phyloP scores from a whole-genome alignment of 2,113 vertebrate genomes.

The Aptenodytes forsteri region DNA sequence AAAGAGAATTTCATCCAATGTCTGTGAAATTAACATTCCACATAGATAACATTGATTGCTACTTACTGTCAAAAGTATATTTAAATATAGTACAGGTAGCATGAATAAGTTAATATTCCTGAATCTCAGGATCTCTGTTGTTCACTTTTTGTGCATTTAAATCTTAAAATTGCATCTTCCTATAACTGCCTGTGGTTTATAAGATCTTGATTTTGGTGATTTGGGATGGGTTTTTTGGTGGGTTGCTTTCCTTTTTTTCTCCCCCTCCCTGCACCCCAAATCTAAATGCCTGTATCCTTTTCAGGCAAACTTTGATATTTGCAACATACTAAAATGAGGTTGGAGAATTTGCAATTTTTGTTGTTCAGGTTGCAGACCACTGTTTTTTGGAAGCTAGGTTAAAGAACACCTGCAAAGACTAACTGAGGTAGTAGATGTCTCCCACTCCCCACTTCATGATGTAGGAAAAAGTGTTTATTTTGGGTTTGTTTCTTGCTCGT shows the following conservation, averaged over 20 bases:
- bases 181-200: neutral
- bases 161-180: neutral
- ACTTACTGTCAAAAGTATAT: neutral
- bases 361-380: neutral
- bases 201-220: neutral
- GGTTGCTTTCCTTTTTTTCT: neutral
- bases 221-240: neutral
- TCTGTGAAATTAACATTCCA: neutral
- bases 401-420: neutral
- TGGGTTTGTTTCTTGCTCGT: neutral
- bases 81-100: neutral
- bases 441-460: neutral
- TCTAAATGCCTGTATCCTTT: neutral
- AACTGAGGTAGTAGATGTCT: neutral
- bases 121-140: neutral
- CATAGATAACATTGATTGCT: neutral
- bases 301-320: neutral
- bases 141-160: neutral
- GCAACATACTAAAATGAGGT: neutral
- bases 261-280: no score
- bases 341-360: neutral
- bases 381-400: neutral
- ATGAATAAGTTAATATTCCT: neutral
- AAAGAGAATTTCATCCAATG: neutral
- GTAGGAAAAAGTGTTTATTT: constrained; percentile 16